Evolutionary conservation across 2,888 invertebrate genomes (phyloP), one percentile per base, ranked within the genome.

Genomic region (Lamellibrachia columna): DNA sequence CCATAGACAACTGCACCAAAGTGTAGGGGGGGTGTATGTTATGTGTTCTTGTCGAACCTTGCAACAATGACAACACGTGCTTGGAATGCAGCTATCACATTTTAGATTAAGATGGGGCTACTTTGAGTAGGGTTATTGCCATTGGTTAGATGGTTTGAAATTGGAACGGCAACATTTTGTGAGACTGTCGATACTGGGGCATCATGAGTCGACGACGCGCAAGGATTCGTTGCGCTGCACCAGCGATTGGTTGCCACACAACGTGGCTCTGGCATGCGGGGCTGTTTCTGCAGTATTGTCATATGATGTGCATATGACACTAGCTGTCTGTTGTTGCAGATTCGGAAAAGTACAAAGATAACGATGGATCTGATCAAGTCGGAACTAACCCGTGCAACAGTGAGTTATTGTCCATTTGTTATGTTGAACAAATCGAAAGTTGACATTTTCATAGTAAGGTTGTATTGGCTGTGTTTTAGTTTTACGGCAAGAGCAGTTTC

Each of bases 351-450:
- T 94, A 95, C 60, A 94, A 95, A 93, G 98, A 98, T 92, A 98
- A 98, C 92, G 98, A 98, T 95, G 98, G 98, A 91, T 98, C 97
- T 95, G 98, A 98, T 96, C 98, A 98, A 97, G 97, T 98, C 94
- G 98, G 98, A 96, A 97, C 97, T 92, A 98, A 98, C 96, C 98
- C 98, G 92, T 98, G 98, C 93, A 98, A 98, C 97, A 98, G 98
- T 98, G 97, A 97, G 97, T 97, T 22, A 9, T 91, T 53, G 22
- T 55, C 53, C 53, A 2, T 53, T 93, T 93, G 8, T n/a, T 15
- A 90, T 60, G 22, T 75, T 55, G 15, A 75, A 75, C n/a, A n/a
- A 6, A 22, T 75, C n/a, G n/a, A 4, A 15, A 4, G 22, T 75
- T 75, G 75, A 75, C 15, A 75, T 75, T 15, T 3, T 75, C 1